Base-by-base conservation (phyloP, 2,888 invertebrate genomes). In the Malacosoma neustria region DNA sequence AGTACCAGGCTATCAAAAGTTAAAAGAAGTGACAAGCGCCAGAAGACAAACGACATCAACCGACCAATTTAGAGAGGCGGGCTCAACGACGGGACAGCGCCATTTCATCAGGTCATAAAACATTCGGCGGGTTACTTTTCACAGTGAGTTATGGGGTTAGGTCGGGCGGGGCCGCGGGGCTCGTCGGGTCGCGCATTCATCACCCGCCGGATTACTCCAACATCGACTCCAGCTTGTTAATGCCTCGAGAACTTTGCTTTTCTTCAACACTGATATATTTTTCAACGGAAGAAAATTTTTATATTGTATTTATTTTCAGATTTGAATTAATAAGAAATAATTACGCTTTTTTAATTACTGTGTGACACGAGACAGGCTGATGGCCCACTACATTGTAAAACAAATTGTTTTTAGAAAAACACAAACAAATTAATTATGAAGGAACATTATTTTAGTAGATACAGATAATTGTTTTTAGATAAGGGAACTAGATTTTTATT, bases 101-200 rank as follows among this genome's bases (percentile, higher is more conserved):
- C 59, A 66, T 72, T 76, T 77, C 74, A 72, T 70, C 73, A 70
- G 72, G 71, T 71, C 64, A 73, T 79, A 77, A 75, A 79, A 69
- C 73, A 74, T 64, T 66, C 61, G 56, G 50, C 60, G 61, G 69
- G 68, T 69, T 69, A 66, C 63, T 64, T 61, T 61, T 56, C 65
- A 48, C 57, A 48, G 61, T 72, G 74, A 76, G 53, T 61, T 69
- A 75, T 70, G 68, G 68, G 61, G 59, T 59, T 53, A 64, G 73
- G 73, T 68, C 69, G 71, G 61, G 51, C 42, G 46, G 48, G 33
- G 35, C 32, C 35, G 35, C 39, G 35, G 35, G 35, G 33, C 14
- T 13, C 13, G 13, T 13, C 13, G 13, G 32, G 32, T 35, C 30
- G 39, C 33, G 6, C 14, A 36, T 39, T 35, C 35, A 39, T 39